A percentile compares a stretch with the other conserved stretches of the same genome.
phyloP scores from a whole-genome alignment of 1,140 invertebrate species.

The Papilio polyxenes region DNA sequence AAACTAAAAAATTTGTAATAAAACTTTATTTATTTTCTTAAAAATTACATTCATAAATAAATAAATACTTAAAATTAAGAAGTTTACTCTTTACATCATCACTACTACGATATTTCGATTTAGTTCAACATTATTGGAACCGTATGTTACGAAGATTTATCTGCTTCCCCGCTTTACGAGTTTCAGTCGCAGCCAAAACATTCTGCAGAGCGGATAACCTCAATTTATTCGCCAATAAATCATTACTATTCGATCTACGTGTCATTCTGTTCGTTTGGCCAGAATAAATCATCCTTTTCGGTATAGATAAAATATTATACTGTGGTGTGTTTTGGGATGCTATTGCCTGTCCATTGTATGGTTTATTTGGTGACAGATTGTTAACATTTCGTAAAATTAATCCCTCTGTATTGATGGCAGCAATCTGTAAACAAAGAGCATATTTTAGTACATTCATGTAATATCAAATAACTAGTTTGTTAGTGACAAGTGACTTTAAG shows the following conservation, averaged over 20 bases:
- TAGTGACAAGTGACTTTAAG: background rate
- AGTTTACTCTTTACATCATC: background rate
- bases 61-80: conserved; percentile 1
- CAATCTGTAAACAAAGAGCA: conserved; percentile 49
- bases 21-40: background rate
- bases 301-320: conserved; percentile 29
- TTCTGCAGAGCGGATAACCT: conserved; percentile 30
- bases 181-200: conserved; percentile 16
- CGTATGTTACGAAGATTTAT: conserved; percentile 8
- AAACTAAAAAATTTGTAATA: background rate
- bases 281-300: conserved; percentile 21
- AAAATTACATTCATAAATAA: background rate
- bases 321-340: background rate
- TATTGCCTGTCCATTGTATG: conserved; percentile 24
- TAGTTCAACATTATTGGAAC: no score
- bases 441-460: conserved; percentile 27
- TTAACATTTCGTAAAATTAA: conserved; percentile 42
- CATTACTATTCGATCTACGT: conserved; percentile 11
- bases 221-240: conserved; percentile 29
- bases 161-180: conserved; percentile 2
- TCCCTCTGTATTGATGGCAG: conserved; percentile 43
- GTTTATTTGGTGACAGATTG: conserved; percentile 41
- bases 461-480: background rate
- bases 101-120: background rate
- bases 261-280: conserved; percentile 27